Conservation (phyloP, 2,888 invertebrate species). For the Blastobasis adustella region DNA sequence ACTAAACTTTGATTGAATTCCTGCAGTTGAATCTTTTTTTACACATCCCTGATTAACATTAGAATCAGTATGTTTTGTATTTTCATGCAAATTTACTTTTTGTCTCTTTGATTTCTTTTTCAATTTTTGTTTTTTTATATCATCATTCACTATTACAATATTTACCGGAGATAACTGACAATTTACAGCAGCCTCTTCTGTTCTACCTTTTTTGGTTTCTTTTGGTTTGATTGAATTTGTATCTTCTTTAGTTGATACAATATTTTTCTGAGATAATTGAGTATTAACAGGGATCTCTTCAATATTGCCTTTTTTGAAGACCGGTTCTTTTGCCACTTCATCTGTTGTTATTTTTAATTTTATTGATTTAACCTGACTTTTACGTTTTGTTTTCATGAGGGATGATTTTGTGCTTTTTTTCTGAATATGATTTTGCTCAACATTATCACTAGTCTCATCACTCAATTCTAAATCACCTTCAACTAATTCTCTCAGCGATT, state of each 20-base stretch:
- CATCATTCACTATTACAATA: not conserved
- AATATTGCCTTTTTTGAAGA: not conserved
- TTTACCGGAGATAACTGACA: too few relatives aligned
- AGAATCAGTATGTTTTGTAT: slow-evolving; percentile 8
- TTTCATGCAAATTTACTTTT: slow-evolving; percentile 19
- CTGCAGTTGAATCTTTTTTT: slow-evolving; percentile 14
- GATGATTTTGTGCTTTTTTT: not conserved
- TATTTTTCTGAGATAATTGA: too few relatives aligned
- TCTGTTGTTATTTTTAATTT: not conserved
- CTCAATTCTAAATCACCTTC: slow-evolving; percentile 58
- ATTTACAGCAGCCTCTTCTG: not conserved
- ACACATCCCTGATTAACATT: slow-evolving; percentile 7
- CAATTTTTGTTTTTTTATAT: slow-evolving; percentile 24
- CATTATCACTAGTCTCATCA: slow-evolving; percentile 49
- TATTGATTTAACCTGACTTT: too few relatives aligned
- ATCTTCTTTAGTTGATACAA: not conserved
- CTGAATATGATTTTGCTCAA: slow-evolving; percentile 4
- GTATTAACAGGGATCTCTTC: too few relatives aligned
- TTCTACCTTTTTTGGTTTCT: slow-evolving; percentile 2
- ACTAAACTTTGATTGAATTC: slow-evolving; percentile 38
- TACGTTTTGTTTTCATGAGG: not conserved
- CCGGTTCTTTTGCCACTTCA: not conserved
- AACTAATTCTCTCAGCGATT: slow-evolving; percentile 24
- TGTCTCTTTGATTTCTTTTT: slow-evolving; percentile 28
- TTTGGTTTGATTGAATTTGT: not conserved